Evolutionary conservation across 2,113 vertebrate genomes (phyloP).

Genomic region (Amazona vittata): DNA sequence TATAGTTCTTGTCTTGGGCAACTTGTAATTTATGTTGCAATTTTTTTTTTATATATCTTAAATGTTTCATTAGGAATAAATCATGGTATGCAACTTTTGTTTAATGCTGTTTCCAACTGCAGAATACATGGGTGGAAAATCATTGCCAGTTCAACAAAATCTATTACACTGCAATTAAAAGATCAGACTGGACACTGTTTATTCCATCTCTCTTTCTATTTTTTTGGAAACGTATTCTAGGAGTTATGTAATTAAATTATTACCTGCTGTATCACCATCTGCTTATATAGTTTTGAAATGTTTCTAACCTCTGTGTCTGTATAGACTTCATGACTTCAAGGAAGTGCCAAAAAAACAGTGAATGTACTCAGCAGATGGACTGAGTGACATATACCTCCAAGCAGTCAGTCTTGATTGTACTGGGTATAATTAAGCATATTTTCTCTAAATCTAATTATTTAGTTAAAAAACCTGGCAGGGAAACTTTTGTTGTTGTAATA

Average conservation of each 20-base stretch:
- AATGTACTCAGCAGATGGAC: slow-evolving; percentile 65
- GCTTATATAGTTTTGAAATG: slow-evolving; percentile 51
- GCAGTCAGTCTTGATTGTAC: slow-evolving; percentile 55
- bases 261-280: slow-evolving; percentile 78
- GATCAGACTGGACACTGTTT: background rate
- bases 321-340: slow-evolving; percentile 44
- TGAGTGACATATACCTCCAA: slow-evolving; percentile 44
- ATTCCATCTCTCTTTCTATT: background rate
- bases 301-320: slow-evolving; percentile 41
- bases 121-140: background rate
- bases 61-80: background rate
- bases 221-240: background rate
- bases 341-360: slow-evolving; percentile 43
- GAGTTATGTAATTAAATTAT: slow-evolving; percentile 73
- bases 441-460: slow-evolving; percentile 50
- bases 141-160: background rate
- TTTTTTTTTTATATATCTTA: background rate
- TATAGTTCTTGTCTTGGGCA: background rate
- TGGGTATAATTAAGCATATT: slow-evolving; percentile 51
- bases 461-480: background rate
- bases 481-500: background rate
- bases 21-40: background rate
- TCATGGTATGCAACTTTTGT: background rate
- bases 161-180: background rate
- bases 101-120: background rate